Conservation (phyloP, 1,140 invertebrate genomes). For the Bradynema listronoti region DNA sequence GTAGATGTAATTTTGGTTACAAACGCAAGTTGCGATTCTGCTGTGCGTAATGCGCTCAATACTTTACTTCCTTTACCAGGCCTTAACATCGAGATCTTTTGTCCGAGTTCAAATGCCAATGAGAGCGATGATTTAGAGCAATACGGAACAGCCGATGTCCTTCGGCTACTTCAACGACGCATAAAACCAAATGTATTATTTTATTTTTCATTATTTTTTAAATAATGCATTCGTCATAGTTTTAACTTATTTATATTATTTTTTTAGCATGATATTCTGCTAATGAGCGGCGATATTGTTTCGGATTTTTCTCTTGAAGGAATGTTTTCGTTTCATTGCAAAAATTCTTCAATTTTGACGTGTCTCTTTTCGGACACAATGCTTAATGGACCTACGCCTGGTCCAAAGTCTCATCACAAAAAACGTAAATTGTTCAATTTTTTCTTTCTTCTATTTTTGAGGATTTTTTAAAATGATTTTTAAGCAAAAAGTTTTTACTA, state of each 20-base stretch:
- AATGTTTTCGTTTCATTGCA: constrained; percentile 34
- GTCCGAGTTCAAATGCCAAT: neutral
- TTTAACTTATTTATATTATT: neutral
- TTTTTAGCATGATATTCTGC: constrained; percentile 36
- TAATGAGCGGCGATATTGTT: constrained; percentile 39
- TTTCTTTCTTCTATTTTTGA: neutral
- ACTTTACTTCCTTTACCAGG: constrained; percentile 19
- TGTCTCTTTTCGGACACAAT: constrained; percentile 33
- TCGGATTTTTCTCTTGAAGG: constrained; percentile 28
- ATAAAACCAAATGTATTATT: constrained; percentile 12
- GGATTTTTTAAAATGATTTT: neutral
- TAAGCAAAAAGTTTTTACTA: neutral
- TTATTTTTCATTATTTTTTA: constrained; percentile 1
- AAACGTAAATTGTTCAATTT: constrained; percentile 18
- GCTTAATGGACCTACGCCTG: constrained; percentile 26
- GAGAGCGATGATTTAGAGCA: constrained; percentile 31
- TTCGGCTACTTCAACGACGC: too few species aligned
- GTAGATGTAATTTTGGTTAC: constrained; percentile 25
- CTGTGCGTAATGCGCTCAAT: constrained; percentile 9
- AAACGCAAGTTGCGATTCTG: constrained; percentile 16
- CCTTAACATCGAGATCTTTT: constrained; percentile 32
- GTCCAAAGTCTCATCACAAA: constrained; percentile 27
- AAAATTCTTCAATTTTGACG: constrained; percentile 27
- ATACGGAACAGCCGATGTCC: constrained; percentile 40
- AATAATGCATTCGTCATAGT: neutral